Evolutionary conservation across 1,140 invertebrate genomes (phyloP), one percentile per base, ranked within the genome.

Genomic region (Heterodera carotae): DNA sequence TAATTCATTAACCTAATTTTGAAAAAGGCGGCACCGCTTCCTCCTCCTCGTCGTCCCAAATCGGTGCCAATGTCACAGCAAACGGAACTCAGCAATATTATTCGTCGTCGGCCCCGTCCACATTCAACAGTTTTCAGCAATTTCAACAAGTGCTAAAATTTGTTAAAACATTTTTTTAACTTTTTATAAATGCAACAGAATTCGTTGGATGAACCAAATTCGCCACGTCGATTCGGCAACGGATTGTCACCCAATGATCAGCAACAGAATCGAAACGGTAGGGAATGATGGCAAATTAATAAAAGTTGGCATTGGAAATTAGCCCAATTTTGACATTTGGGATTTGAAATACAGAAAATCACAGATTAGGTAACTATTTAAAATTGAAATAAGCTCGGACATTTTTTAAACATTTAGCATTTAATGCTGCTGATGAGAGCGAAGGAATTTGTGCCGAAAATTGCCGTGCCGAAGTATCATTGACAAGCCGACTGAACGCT

Each of bases 401-500:
- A 22, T 56, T 5, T 22, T 56, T n/a, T 22, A 56, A 56, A 56
- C 5, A n/a, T 56, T n/a, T 0, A 56, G 48, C 48, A 18, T 56
- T 56, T 18, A 56, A 56, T 18, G 12, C 22, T 5, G 48, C 22
- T 22, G 48, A 66, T n/a, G 29, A 27, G n/a, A 27, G n/a, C 27
- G 62, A 29, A 66, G 62, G 29, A 31, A n/a, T n/a, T 62, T 31
- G 8, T 22, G 22, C n/a, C 7, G 60, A 62, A 43, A 69, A 36
- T 39, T 5, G 12, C 34, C 68, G 34, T 39, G 36, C 12, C 56
- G 64, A 59, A 33, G 56, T 62, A 33, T 64, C 76, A 22, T n/a
- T 77, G 53, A 77, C 76, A 22, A 77, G 53, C 27, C 76, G 76
- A 12, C 53, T 77, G 34, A 77, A 77, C 48, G 36, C 27, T 22